phyloP scores from a whole-genome alignment of 1,140 invertebrate species.

The Drosophila suzukii region DNA sequence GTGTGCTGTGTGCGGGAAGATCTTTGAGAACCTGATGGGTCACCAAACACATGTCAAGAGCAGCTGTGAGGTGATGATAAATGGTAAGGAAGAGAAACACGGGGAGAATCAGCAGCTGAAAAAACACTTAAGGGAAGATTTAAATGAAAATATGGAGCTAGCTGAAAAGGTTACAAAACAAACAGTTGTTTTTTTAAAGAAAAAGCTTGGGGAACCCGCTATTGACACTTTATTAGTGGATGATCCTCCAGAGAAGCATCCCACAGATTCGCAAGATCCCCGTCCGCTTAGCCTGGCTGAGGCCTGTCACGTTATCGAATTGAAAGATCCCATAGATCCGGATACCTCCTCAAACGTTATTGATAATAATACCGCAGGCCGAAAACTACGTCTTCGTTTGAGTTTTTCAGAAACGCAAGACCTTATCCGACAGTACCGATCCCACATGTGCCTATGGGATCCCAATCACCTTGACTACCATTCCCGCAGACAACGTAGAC shows the following conservation, averaged over 20 bases:
- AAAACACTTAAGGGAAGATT: not conserved
- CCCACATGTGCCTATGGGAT: constrained; percentile 68
- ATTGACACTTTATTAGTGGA: too few relatives aligned
- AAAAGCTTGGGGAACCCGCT: not conserved
- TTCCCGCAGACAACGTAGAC: constrained; percentile 44
- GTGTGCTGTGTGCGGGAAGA: constrained; percentile 67
- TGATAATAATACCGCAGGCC: not conserved
- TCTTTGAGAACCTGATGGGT: constrained; percentile 66
- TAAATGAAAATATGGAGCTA: not conserved
- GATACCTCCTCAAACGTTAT: not conserved
- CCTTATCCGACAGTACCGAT: constrained; percentile 57
- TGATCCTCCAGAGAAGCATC: not conserved
- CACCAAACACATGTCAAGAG: constrained; percentile 63
- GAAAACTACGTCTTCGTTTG: constrained; percentile 37
- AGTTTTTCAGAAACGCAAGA: constrained; percentile 39
- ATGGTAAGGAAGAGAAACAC: not conserved
- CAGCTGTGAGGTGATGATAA: constrained; percentile 33
- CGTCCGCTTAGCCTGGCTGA: constrained; percentile 14
- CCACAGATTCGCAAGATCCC: not conserved
- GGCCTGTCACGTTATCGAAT: constrained; percentile 5
- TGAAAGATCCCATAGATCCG: constrained; percentile 6
- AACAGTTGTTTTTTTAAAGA: not conserved
- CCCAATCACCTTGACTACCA: constrained; percentile 73
- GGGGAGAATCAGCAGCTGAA: not conserved
- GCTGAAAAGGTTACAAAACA: not conserved